Base-by-base conservation (phyloP, 2,888 invertebrate genomes). In the Toxonevra muliebris region DNA sequence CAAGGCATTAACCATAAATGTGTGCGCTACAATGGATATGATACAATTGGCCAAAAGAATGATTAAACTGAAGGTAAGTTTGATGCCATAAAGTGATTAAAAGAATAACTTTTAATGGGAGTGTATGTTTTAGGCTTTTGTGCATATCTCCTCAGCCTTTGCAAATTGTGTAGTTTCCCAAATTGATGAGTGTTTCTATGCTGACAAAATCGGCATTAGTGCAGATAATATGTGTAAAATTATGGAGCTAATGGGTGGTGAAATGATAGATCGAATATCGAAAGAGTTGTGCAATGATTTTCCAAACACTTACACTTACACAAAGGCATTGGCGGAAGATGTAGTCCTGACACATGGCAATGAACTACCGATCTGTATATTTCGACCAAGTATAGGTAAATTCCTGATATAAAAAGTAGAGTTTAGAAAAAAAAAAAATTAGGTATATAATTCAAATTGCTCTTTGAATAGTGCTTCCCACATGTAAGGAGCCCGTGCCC, bases 271-370 rank as follows among this genome's bases (percentile, higher is more conserved):
- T 57, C 72, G 73, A 10, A 78, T 85, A 69, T 70, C 81, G 12
- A 65, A 75, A 1, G 74, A 76, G 1, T 69, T 82, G 61, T 68
- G 79, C 42, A 78, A 75, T 45, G 76, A 74, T 43, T 81, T 74
- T 65, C 92, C 92, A 3, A 92, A 93, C 79, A 91, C 91, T 1
- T 92, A 93, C 83, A 89, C 90, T 3, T 90, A 87, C 78, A 92
- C 92, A 7, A 92, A 92, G 83, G 89, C 90, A 12, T 82, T 92
- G 68, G 91, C 90, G 0, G 92, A 93, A 80, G 87, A 88, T 72
- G 76, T 88, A 45, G 83, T 92, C 8, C 82, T 86, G 41, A 86
- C 86, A 65, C 87, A 89, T 74, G 87, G 87, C 0, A 85, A 83
- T 43, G 87, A 86, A 17, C 78, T 93, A 61, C 92, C 92, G 1